Evolutionary conservation across 1,140 invertebrate genomes (phyloP), one percentile per base, ranked within the genome.

Genomic region (Zaprionus taronus): DNA sequence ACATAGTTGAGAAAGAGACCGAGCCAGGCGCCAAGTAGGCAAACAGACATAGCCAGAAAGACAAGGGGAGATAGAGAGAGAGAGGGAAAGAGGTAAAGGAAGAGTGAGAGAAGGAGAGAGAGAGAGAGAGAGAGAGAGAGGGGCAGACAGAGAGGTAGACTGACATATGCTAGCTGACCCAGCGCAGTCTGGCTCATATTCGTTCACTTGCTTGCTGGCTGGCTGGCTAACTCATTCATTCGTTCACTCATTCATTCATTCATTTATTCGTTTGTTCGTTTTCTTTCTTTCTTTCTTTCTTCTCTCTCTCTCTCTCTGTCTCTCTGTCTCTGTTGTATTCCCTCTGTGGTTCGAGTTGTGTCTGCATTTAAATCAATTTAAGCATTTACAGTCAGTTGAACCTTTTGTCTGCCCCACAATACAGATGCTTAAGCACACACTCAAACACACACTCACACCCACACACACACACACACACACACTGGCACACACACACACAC

Each of bases 331-430:
- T 31, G 28, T 31, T 31, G 6, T 31, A 9, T 31, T 31, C 28
- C 7, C 28, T 77, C 77, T 89, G 81, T 72, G 84, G 84, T 75
- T 66, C 26, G 64, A 47, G 71, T 20, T 72, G 67, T 77, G 84
- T 83, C 79, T 89, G 81, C 81, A 89, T 90, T 89, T 89, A 90
- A 90, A 89, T 89, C 84, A 90, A 87, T 89, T 89, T 89, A 90
- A 90, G 85, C 84, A 79, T 90, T 87, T 84, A 84, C 84, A 89
- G 84, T 89, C 84, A 89, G 84, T 89, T 89, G 84, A 89, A 84
- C 81, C 81, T 84, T 89, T 89, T 89, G 81, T 81, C 69, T 83
- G 67, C 65, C 24, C 41, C 55, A 74, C 79, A 76, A 79, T 63
- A 83, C 84, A 80, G 55, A 22, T 14, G n/a, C 41, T 47, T 47